These are phyloP conservation scores for Polyergus mexicanus DNA, from an alignment of 1,140 invertebrate species.

Conservation along the genomic window DNA sequence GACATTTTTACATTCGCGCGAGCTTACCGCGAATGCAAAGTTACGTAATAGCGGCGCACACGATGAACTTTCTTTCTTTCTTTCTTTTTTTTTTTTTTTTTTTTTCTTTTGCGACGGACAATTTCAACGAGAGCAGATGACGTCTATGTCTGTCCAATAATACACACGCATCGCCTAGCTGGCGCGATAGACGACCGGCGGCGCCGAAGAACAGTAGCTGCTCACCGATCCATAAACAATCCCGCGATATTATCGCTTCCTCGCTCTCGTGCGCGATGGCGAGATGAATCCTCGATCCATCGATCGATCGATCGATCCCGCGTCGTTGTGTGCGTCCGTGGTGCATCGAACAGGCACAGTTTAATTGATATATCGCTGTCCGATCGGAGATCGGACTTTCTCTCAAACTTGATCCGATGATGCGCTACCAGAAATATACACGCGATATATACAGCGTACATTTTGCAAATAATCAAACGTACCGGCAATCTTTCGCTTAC, in stretches of 20 bases:
- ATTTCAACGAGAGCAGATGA: conserved; percentile 54
- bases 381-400: conserved; percentile 48
- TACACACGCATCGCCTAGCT: conserved; percentile 58
- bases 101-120: conserved; percentile 27
- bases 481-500: too few species aligned
- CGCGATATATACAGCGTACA: neutral
- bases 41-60: conserved; percentile 5
- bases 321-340: neutral
- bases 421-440: conserved; percentile 16
- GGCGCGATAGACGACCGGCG: conserved; percentile 49
- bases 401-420: conserved; percentile 22
- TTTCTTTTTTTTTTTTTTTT: neutral
- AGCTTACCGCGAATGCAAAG: conserved; percentile 15
- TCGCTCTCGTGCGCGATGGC: conserved; percentile 34
- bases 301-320: conserved; percentile 49
- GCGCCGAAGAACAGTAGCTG: conserved; percentile 48
- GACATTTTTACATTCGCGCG: conserved; percentile 28
- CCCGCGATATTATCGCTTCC: conserved; percentile 62
- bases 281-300: conserved; percentile 51
- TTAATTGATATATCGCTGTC: conserved; percentile 65
- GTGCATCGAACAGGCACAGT: conserved; percentile 36
- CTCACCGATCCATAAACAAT: conserved; percentile 67
- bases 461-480: conserved; percentile 13
- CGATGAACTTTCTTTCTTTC: conserved; percentile 18
- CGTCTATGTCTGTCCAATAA: conserved; percentile 47